phyloP scores from a whole-genome alignment of 2,113 vertebrate genomes.

The Sinocyclocheilus rhinocerous region DNA sequence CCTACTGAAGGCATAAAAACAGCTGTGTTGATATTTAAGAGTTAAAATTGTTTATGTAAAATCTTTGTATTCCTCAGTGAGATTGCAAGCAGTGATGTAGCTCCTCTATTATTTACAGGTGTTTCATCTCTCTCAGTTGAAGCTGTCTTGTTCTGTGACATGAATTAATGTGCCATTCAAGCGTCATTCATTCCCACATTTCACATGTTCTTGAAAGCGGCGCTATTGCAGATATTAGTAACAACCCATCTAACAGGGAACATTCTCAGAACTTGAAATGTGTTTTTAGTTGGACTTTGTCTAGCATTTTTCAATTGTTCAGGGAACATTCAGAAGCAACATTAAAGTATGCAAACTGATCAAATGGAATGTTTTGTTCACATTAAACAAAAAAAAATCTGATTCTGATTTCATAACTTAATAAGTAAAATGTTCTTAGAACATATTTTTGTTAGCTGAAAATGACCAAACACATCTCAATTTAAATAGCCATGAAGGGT shows the following conservation, averaged over 20 bases:
- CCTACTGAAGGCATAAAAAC: background rate
- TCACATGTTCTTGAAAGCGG: background rate
- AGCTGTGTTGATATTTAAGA: background rate
- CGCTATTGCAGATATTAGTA: background rate
- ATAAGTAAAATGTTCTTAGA: background rate
- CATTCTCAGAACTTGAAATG: background rate
- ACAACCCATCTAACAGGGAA: background rate
- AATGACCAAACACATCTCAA: background rate
- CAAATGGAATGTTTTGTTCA: too few relatives aligned
- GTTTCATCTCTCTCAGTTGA: slow-evolving; percentile 14
- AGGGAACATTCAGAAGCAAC: background rate
- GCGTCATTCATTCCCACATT: slow-evolving; percentile 18
- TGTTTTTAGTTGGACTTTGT: background rate
- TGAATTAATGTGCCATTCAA: slow-evolving; percentile 32
- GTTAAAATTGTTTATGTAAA: background rate
- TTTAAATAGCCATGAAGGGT: background rate
- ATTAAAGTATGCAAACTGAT: too few relatives aligned
- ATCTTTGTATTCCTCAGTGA: background rate
- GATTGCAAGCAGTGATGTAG: background rate
- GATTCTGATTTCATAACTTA: background rate
- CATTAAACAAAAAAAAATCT: too few relatives aligned
- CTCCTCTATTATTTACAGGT: slow-evolving; percentile 21
- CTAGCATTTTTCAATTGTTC: background rate
- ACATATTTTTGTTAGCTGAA: background rate
- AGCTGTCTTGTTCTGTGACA: slow-evolving; percentile 15